Conservation (phyloP, 2,113 vertebrate species). For the Gymnorhina tibicen region DNA sequence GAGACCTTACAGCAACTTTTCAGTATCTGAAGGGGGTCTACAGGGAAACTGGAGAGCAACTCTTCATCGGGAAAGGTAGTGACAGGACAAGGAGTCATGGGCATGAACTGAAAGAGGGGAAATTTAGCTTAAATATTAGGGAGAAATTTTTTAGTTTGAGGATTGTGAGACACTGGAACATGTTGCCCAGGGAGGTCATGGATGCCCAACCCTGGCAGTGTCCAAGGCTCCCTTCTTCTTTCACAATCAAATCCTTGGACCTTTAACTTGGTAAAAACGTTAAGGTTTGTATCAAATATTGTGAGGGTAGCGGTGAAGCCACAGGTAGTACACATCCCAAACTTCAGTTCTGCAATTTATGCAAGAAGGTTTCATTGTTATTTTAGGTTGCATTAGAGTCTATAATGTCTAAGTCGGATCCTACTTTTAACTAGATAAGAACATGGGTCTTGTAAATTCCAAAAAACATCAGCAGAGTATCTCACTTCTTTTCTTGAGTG, state of each 20-base stretch:
- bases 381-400: neutral
- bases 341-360: neutral
- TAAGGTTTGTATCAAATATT: neutral
- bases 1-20: neutral
- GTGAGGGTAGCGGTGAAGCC: neutral
- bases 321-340: accelerated
- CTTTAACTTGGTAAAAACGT: neutral
- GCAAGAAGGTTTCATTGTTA: neutral
- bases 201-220: neutral
- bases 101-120: neutral
- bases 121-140: neutral
- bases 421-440: neutral
- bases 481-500: neutral
- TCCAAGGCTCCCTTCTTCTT: neutral
- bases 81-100: neutral
- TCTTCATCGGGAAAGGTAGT: neutral
- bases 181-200: neutral
- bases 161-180: neutral
- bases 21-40: neutral
- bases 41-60: neutral
- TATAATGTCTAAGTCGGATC: neutral
- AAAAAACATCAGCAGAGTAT: neutral
- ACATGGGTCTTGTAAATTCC: neutral
- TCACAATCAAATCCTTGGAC: neutral
- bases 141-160: neutral